Evolutionary conservation across 1,140 invertebrate genomes (phyloP), one percentile per base, ranked within the genome.

Genomic region (Oryctes rhinoceros): DNA sequence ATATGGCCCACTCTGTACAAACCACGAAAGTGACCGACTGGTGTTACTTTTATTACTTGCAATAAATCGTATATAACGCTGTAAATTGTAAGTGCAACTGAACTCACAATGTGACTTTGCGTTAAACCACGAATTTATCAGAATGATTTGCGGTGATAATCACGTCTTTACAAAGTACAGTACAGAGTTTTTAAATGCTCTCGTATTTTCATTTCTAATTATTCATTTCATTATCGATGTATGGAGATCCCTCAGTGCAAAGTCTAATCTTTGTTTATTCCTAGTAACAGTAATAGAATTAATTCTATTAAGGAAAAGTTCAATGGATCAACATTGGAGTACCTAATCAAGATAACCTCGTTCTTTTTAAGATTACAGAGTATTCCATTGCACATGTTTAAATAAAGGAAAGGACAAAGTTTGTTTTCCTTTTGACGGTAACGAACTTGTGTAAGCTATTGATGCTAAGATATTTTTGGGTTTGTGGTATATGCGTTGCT

Each of bases 231-330:
- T 59, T 59, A 59, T 18, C 15, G n/a, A 18, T 59, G 5, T 59
- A 59, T 59, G 5, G 53, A 59, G 53, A 59, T 59, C 53, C 53
- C 15, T n/a, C 6, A 71, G 65, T 24, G 15, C 65, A 71, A 71
- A 71, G 65, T 71, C 35, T 30, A 71, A 35, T 4, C 24, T 71
- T 71, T 71, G 65, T 71, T 71, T 71, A 71, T 35, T 71, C 18
- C 24, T 71, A 71, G 65, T 24, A 71, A 37, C 65, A 71, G 35
- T 24, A 71, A 24, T 7, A 24, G n/a, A 59, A 59, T 59, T 18
- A 71, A 37, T 71, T 13, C 35, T 24, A 71, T 15, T 15, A 71
- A 71, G 5, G 15, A 18, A 59, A 5, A 71, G 65, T 71, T 71
- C 24, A 10, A 20, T 71, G 20, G 24, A 24, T 24, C 65, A 13